Percentiles rank a stretch among this genome's conserved stretches.
Evolutionary conservation across 2,888 invertebrate genomes (phyloP).

Genomic region (Phrixothrix hirtus): DNA sequence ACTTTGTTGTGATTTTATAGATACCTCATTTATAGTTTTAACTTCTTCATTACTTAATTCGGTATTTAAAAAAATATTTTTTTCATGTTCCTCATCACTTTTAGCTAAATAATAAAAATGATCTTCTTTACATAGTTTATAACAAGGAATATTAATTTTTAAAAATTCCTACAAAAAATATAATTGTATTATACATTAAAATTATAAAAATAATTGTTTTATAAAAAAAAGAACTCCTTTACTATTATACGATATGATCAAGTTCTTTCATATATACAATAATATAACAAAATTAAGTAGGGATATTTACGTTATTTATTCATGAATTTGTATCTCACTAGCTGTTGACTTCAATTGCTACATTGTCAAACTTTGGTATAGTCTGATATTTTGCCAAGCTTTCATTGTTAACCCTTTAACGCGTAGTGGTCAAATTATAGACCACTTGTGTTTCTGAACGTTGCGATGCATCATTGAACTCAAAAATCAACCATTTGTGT

Average conservation of each 20-base stretch:
- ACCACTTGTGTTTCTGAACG: too few relatives aligned
- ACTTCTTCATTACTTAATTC: neutral
- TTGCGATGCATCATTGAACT: too few relatives aligned
- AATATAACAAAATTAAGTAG: neutral
- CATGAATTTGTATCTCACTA: too few relatives aligned
- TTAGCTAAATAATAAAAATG: constrained; percentile 65
- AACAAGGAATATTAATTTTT: constrained; percentile 61
- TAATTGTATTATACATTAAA: constrained; percentile 3
- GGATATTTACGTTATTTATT: neutral
- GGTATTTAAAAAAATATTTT: neutral
- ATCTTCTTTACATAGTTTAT: constrained; percentile 62
- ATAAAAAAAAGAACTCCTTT: too few relatives aligned
- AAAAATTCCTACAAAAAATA: constrained; percentile 59
- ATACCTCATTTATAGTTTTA: neutral
- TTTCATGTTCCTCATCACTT: constrained; percentile 31
- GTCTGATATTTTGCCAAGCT: too few relatives aligned
- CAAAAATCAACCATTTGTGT: too few relatives aligned
- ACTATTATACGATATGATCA: too few relatives aligned
- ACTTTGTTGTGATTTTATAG: constrained; percentile 9
- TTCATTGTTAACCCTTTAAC: too few relatives aligned
- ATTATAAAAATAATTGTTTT: too few relatives aligned
- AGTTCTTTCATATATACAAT: neutral
- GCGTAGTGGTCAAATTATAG: too few relatives aligned
- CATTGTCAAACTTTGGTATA: too few relatives aligned
- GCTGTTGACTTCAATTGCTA: too few relatives aligned